Evolutionary conservation across 1,140 invertebrate species (phyloP), one percentile per base, ranked within the genome.

Genomic region (Drosophila persimilis): DNA sequence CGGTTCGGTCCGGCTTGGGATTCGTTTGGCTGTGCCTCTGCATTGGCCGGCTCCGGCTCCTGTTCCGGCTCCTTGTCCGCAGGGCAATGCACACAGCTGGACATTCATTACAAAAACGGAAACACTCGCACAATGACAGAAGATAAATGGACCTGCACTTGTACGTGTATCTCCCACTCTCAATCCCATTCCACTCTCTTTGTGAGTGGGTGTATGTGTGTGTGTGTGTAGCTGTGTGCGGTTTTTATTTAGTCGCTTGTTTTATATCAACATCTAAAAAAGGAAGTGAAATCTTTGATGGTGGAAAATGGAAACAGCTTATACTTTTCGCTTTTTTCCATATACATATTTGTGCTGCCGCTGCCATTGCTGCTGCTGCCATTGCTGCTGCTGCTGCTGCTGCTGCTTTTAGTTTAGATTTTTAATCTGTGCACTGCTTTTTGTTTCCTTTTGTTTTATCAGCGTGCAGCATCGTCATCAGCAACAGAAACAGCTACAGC

Each of bases 71-170:
- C 65, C 73, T 69, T 59, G 73, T 75, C 80, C 69, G 81, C 73
- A 76, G 81, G 80, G 81, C 73, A 81, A 77, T 86, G 73, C 83
- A 86, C 81, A 85, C 81, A 85, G 83, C 81, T 85, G 81, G 81
- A 85, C 83, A 85, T 85, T 85, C 81, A 85, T 85, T 85, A 85
- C 81, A 86, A 88, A 85, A 85, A 85, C 81, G 81, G 81, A 85
- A 85, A 75, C 83, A 85, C 81, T 85, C 83, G 74, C 71, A 81
- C 81, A 88, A 80, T 85, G 81, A 85, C 81, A 85, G 83, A 85
- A 85, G 81, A 85, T 85, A 85, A 85, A 85, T 85, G 81, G 81
- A 81, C 73, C 83, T 85, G 77, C 81, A 85, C 81, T 85, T 77
- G 83, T 85, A 80, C 81, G 80, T 86, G 80, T 81, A 67, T 63